A percentile compares a stretch with the other conserved stretches of the same genome.
phyloP scores from a whole-genome alignment of 2,888 invertebrate species.

The Cheilosia vulpina region DNA sequence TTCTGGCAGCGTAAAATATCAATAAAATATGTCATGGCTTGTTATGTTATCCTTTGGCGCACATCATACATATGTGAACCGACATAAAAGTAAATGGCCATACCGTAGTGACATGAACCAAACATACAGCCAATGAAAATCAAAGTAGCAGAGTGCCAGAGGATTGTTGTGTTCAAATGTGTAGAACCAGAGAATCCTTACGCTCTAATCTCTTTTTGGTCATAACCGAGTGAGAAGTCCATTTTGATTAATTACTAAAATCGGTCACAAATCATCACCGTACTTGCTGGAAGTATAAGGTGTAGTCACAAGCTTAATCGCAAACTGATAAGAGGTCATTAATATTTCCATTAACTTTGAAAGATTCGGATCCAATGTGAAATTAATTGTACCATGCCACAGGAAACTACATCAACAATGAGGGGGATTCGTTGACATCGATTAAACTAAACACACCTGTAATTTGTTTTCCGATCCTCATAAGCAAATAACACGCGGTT shows the following conservation, averaged over 20 bases:
- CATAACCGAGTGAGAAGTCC: conserved; percentile 19
- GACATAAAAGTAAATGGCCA: conserved; percentile 38
- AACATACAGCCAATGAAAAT: conserved; percentile 24
- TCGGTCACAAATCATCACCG: conserved; percentile 43
- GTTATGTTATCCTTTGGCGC: conserved; percentile 51
- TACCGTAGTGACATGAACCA: background rate
- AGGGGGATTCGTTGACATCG: conserved; percentile 17
- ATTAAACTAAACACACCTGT: conserved; percentile 52
- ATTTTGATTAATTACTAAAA: conserved; percentile 47
- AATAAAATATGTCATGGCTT: conserved; percentile 64
- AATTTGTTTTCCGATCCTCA: conserved; percentile 30
- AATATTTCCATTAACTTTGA: conserved; percentile 55
- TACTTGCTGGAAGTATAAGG: conserved; percentile 6
- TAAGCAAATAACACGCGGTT: conserved; percentile 39
- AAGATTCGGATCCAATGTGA: conserved; percentile 35
- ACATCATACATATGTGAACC: conserved; percentile 54
- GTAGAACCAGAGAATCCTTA: conserved; percentile 3
- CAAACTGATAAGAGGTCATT: conserved; percentile 53
- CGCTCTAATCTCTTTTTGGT: conserved; percentile 9
- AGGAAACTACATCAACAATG: conserved; percentile 13
- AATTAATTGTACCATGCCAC: conserved; percentile 48
- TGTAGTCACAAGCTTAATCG: conserved; percentile 32
- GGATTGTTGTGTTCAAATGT: conserved; percentile 22
- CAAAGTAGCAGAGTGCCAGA: conserved; percentile 16
- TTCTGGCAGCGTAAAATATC: conserved; percentile 58